These are phyloP conservation scores for Thereva nobilitata DNA, from an alignment of 2,888 invertebrate species.

Conservation along the genomic window DNA sequence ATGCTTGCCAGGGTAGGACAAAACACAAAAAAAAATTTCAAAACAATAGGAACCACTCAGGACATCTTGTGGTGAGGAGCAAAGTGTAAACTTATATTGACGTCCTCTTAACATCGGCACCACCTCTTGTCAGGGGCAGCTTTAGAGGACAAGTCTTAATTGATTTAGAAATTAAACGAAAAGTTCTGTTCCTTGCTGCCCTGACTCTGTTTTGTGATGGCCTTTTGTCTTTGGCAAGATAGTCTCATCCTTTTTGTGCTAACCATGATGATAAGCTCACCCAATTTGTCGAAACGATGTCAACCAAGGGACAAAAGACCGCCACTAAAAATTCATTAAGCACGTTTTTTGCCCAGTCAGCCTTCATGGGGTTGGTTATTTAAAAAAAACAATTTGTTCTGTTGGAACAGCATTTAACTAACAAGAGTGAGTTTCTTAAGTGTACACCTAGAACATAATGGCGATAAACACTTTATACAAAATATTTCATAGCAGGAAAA, in stretches of 20 bases:
- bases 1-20: too few relatives aligned
- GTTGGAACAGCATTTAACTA: too few relatives aligned
- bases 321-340: slow-evolving; percentile 20
- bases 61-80: slow-evolving; percentile 17
- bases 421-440: too few relatives aligned
- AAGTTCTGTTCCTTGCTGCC: slow-evolving; percentile 23
- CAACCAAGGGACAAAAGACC: slow-evolving; percentile 9
- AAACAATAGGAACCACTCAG: slow-evolving; percentile 16
- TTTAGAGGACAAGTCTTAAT: slow-evolving; percentile 33
- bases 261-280: slow-evolving; percentile 26
- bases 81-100: slow-evolving; percentile 34
- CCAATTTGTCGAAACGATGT: slow-evolving; percentile 32
- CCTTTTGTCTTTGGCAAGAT: slow-evolving; percentile 27
- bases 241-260: slow-evolving; percentile 30
- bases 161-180: slow-evolving; percentile 36
- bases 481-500: too few relatives aligned
- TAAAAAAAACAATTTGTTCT: neutral
- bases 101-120: slow-evolving; percentile 29
- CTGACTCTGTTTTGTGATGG: slow-evolving; percentile 12
- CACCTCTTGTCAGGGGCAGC: slow-evolving; percentile 28
- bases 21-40: slow-evolving; percentile 22
- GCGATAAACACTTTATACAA: too few relatives aligned
- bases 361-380: neutral
- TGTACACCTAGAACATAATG: too few relatives aligned
- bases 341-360: slow-evolving; percentile 6